Conservation (phyloP, 2,797 vertebrate species). For the Rhincodon typus region DNA sequence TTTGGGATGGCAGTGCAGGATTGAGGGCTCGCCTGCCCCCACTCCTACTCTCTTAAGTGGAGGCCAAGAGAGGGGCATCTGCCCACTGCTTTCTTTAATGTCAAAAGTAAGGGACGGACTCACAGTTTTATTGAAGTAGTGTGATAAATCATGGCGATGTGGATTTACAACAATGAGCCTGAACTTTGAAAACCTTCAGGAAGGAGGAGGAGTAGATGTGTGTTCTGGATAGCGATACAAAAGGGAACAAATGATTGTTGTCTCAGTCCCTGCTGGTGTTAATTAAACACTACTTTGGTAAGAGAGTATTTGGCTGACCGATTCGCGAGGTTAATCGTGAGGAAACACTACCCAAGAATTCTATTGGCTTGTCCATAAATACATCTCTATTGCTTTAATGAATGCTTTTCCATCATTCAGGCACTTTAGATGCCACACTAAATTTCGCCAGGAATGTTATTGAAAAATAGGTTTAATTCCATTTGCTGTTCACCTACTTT, state of each 20-base stretch:
- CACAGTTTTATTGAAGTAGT: not conserved
- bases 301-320: not conserved
- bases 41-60: not conserved
- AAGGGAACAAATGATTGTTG: not conserved
- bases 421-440: not conserved
- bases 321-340: not conserved
- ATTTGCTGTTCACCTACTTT: not conserved
- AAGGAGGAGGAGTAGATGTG: not conserved
- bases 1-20: not conserved
- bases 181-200: not conserved
- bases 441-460: not conserved
- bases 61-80: not conserved
- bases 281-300: not conserved
- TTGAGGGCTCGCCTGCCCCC: not conserved
- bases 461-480: slow-evolving; percentile 1
- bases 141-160: not conserved
- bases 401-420: not conserved
- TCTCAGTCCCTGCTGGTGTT: not conserved
- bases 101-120: not conserved
- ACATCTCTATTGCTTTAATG: not conserved
- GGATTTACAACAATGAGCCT: too few relatives aligned
- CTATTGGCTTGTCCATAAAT: not conserved
- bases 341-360: not conserved
- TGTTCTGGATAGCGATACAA: too few relatives aligned
- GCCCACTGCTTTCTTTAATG: not conserved